Evolutionary conservation across 2,113 vertebrate genomes (phyloP), one percentile per base, ranked within the genome.

Genomic region (Boulengerochromis microlepis): DNA sequence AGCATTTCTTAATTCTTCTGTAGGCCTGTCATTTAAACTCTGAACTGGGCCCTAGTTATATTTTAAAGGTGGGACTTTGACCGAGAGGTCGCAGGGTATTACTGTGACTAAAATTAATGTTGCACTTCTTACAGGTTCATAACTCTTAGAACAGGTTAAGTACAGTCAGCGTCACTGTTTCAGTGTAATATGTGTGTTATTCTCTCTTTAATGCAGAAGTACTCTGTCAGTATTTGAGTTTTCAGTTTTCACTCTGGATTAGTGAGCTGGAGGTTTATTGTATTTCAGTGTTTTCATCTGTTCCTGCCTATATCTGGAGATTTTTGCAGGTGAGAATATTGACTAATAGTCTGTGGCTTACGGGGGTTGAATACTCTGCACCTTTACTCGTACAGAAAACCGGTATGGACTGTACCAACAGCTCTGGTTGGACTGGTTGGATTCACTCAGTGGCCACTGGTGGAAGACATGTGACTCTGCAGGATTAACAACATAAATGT

Each of bases 381-480:
- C 24, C 71, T 82, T 69, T 35, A 10, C 22, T 61, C 42, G 33
- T 0, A 80, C 45, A 54, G 85, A 57, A 2, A 74, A 50, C 42
- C 2, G 71, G 71, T 78, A 78, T 52, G 74, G 59, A 69, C 47
- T 45, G 13, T 10, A 10, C n/a, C 38, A 29, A 38, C 54, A 31
- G 18, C 57, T 81, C 80, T 19, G 40, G 54, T 69, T 82, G n/a
- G 40, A 76, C 66, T 64, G 42, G 80, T 45, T 57, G 13, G 15
- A 47, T 82, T 56, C 8, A 82, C 50, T 82, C 80, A 52, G 54
- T 18, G 64, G 47, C 56, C 84, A 74, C 64, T 82, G 53, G 10
- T 71, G 45, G 42, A 53, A 12, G 74, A 90, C 84, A 87, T 82
- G 87, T 84, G 80, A 92, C 86, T 59, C 64, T 76, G 31, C 54